A percentile compares a stretch with the other conserved stretches of the same genome.
These are phyloP conservation scores for Podarcis muralis DNA, from an alignment of 2,113 vertebrate genomes.

Conservation along the genomic window DNA sequence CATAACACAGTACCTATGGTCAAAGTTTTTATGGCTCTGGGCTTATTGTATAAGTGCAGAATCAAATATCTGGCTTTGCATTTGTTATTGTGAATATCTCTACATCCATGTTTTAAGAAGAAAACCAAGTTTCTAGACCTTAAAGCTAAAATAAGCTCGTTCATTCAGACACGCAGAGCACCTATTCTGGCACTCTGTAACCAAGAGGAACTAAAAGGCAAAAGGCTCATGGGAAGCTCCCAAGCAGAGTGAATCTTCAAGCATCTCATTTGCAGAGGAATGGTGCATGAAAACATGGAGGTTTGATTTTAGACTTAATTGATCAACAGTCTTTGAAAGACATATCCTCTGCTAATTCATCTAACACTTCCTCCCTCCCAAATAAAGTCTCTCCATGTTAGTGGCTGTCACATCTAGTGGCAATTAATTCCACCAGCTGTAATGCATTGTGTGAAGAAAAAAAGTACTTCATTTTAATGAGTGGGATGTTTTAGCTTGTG, in stretches of 20 bases:
- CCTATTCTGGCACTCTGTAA: not conserved
- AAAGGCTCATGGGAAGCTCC: not conserved
- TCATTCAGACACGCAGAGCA: not conserved
- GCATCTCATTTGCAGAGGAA: not conserved
- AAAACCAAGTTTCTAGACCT: not conserved
- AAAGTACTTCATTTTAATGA: constrained; percentile 5
- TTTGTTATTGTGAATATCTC: not conserved
- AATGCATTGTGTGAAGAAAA: not conserved
- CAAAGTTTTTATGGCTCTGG: not conserved
- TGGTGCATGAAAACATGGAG: not conserved
- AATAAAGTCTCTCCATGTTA: not conserved
- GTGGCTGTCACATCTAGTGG: not conserved
- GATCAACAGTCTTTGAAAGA: not conserved
- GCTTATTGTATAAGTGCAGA: not conserved
- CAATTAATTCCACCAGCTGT: constrained; percentile 1
- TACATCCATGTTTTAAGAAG: not conserved
- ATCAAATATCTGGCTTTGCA: not conserved
- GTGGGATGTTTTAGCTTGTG: not conserved
- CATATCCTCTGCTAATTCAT: not conserved
- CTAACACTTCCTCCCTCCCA: not conserved
- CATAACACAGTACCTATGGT: too few species aligned
- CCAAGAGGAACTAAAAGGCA: not conserved
- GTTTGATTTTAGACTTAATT: not conserved
- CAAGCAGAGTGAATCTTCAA: not conserved
- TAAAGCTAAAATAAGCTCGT: not conserved